Percentiles rank a stretch among this genome's conserved stretches.
Evolutionary conservation across 2,113 vertebrate genomes (phyloP).

Genomic region (Anseranas semipalmata): DNA sequence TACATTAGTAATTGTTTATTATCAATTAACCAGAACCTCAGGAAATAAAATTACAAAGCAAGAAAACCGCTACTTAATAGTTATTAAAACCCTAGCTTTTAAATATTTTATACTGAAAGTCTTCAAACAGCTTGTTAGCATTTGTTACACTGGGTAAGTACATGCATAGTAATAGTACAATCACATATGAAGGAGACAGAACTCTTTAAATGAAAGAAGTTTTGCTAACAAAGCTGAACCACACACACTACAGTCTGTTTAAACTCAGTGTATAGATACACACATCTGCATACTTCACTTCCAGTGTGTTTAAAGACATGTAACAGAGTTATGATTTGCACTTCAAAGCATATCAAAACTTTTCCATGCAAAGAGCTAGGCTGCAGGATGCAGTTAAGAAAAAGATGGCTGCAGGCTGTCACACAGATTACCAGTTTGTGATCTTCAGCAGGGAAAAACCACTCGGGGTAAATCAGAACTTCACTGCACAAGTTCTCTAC

Average conservation of each 20-base stretch:
- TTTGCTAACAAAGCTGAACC: background rate
- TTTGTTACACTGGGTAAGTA: background rate
- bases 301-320: background rate
- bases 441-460: constrained; percentile 55
- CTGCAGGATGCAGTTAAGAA: constrained; percentile 19
- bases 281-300: background rate
- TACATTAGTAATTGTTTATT: background rate
- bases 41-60: background rate
- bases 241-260: background rate
- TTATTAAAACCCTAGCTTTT: background rate
- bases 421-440: constrained; percentile 65
- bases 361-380: constrained; percentile 50
- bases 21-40: background rate
- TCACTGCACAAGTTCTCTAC: constrained; percentile 58
- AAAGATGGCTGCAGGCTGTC: constrained; percentile 24
- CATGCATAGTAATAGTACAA: constrained; percentile 7
- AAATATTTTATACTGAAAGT: background rate
- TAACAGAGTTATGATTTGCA: background rate
- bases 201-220: no score
- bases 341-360: constrained; percentile 33
- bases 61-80: background rate
- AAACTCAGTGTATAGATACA: background rate
- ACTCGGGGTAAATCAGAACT: constrained; percentile 38
- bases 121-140: background rate
- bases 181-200: background rate